Conservation (phyloP, 2,888 invertebrate species). For the Euplexia lucipara region DNA sequence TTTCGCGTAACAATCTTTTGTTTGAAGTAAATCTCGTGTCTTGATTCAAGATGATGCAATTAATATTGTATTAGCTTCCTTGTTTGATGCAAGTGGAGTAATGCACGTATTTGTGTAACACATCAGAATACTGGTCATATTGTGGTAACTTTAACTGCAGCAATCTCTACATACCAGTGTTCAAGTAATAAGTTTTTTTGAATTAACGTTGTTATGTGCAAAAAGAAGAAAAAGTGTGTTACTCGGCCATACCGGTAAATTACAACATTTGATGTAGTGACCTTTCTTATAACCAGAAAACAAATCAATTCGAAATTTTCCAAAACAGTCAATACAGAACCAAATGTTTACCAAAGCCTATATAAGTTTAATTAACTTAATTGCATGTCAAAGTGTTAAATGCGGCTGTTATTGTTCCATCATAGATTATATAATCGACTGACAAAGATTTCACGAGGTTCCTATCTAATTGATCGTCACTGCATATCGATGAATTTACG, state of each 20-base stretch:
- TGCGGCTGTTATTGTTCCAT: slow-evolving; percentile 66
- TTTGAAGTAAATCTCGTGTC: slow-evolving; percentile 44
- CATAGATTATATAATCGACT: slow-evolving; percentile 74
- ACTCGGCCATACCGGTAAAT: slow-evolving; percentile 23
- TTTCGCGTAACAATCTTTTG: slow-evolving; percentile 43
- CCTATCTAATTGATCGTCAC: slow-evolving; percentile 78
- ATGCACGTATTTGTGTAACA: slow-evolving; percentile 54
- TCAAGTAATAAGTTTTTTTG: slow-evolving; percentile 33
- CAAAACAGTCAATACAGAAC: background rate
- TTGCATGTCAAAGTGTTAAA: slow-evolving; percentile 32
- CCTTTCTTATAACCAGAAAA: slow-evolving; percentile 31
- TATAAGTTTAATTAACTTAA: slow-evolving; percentile 6
- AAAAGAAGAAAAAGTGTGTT: slow-evolving; percentile 28
- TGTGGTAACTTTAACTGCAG: slow-evolving; percentile 28
- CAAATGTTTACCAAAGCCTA: background rate
- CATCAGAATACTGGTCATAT: slow-evolving; percentile 36
- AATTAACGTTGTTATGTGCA: slow-evolving; percentile 34
- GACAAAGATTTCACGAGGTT: slow-evolving; percentile 72
- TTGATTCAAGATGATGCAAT: slow-evolving; percentile 56
- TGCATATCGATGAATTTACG: slow-evolving; percentile 83
- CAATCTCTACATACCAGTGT: slow-evolving; percentile 22
- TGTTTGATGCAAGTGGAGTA: slow-evolving; percentile 58
- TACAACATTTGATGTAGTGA: slow-evolving; percentile 39
- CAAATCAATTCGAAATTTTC: slow-evolving; percentile 13
- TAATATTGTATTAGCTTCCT: slow-evolving; percentile 58